phyloP scores from a whole-genome alignment of 2,888 invertebrate genomes.

The Cosmia pyralina region DNA sequence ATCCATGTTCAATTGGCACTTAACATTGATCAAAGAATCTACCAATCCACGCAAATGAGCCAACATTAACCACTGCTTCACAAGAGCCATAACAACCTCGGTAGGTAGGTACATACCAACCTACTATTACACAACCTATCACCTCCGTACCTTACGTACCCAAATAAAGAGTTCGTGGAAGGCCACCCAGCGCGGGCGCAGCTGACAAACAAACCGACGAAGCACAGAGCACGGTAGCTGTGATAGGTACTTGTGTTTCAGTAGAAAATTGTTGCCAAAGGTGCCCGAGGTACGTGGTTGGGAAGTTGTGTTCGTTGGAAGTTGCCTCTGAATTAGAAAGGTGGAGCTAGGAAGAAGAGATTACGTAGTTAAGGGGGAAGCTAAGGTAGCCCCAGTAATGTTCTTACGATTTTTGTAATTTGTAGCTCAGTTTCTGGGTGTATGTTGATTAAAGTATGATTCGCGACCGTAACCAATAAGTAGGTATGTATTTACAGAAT shows the following conservation, averaged over 20 bases:
- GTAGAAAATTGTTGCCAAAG: slow-evolving; percentile 36
- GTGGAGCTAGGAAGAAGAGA: too few species aligned
- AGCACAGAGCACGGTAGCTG: slow-evolving; percentile 80
- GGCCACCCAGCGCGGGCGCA: slow-evolving; percentile 78
- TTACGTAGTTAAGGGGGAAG: too few species aligned
- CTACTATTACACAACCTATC: slow-evolving; percentile 34
- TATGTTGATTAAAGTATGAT: too few species aligned
- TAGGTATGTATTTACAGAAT: too few species aligned
- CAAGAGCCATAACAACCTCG: slow-evolving; percentile 14
- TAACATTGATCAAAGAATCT: slow-evolving; percentile 1
- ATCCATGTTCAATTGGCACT: not conserved
- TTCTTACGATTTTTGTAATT: too few species aligned
- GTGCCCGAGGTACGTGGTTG: not conserved
- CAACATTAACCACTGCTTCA: not conserved
- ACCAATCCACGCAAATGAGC: not conserved
- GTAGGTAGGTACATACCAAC: not conserved
- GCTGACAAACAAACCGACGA: slow-evolving; percentile 82
- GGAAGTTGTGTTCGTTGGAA: too few species aligned
- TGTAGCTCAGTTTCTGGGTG: too few species aligned
- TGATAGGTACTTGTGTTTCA: slow-evolving; percentile 55
- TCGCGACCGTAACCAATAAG: too few species aligned
- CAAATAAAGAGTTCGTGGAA: slow-evolving; percentile 77
- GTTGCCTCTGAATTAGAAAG: too few species aligned
- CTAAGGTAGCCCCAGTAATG: too few species aligned
- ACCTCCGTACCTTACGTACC: slow-evolving; percentile 31